A percentile compares a stretch with the other conserved stretches of the same genome.
Evolutionary conservation across 92 coral and sea anemone species (phyloP).

Genomic region (Blastomussa wellsi): DNA sequence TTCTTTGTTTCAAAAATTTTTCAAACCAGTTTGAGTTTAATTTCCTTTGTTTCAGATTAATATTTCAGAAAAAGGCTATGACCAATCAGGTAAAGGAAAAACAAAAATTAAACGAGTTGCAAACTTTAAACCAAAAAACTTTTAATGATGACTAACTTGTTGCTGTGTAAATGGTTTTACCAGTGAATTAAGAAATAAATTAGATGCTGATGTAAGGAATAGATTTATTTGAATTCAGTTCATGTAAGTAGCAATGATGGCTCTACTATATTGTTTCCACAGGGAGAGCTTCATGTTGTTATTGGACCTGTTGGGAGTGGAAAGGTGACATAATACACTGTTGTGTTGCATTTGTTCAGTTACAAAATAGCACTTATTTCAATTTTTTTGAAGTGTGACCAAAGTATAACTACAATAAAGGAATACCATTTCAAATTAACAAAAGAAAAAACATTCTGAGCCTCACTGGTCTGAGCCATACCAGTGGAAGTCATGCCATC

Average conservation of each 20-base stretch:
- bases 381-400: background rate
- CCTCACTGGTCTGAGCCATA: background rate
- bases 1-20: background rate
- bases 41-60: too few species aligned
- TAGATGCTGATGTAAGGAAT: too few species aligned
- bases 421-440: background rate
- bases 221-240: too few species aligned
- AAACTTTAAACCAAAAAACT: background rate
- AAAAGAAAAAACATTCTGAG: background rate
- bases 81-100: background rate
- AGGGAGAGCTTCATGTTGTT: conserved; percentile 93
- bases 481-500: background rate
- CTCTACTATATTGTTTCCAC: background rate
- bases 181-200: too few species aligned
- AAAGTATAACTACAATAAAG: background rate
- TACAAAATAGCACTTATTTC: background rate
- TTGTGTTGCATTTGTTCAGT: background rate
- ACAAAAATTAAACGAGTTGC: background rate
- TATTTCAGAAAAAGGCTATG: too few species aligned
- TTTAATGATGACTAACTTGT: too few species aligned
- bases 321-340: conserved; percentile 61
- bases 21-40: background rate
- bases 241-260: background rate
- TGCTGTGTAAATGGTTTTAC: too few species aligned
- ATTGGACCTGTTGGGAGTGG: conserved; percentile 96